phyloP scores from a whole-genome alignment of 2,888 invertebrate species.

The Tuberolachnus salignus region DNA sequence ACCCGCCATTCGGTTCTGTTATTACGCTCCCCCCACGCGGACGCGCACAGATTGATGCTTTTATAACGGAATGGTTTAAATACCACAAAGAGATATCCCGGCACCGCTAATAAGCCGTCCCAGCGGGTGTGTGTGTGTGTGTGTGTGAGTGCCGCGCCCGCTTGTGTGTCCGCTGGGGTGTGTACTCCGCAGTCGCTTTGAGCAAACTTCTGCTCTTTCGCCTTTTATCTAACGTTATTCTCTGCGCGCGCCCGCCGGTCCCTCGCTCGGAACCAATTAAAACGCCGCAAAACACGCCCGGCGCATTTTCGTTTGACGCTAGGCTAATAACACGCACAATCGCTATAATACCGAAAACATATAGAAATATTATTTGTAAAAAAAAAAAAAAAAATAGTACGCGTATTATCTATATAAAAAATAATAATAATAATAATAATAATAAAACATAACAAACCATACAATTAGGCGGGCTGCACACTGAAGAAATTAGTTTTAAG shows the following conservation, averaged over 20 bases:
- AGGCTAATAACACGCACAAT: neutral
- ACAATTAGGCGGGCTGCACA: too few species aligned
- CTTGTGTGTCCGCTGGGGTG: too few species aligned
- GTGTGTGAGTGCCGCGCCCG: too few species aligned
- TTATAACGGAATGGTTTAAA: constrained; percentile 46
- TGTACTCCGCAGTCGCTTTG: constrained; percentile 41
- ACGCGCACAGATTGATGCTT: neutral
- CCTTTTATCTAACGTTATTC: too few species aligned
- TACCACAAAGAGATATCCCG: constrained; percentile 54
- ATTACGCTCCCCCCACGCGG: neutral
- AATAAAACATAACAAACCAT: too few species aligned
- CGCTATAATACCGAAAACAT: neutral
- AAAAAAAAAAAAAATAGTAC: too few species aligned
- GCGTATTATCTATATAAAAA: too few species aligned
- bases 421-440: too few species aligned
- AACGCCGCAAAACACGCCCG: constrained; percentile 43
- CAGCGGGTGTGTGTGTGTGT: constrained; percentile 48
- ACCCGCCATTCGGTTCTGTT: constrained; percentile 27
- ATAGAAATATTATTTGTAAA: too few species aligned
- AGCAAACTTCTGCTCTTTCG: constrained; percentile 55
- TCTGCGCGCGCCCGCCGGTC: neutral
- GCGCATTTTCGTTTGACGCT: too few species aligned
- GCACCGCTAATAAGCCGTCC: constrained; percentile 52
- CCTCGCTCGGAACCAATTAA: constrained; percentile 38
- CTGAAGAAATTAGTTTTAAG: too few species aligned